phyloP scores from a whole-genome alignment of 2,797 vertebrate species.

The Percopsis omiscomaycus region DNA sequence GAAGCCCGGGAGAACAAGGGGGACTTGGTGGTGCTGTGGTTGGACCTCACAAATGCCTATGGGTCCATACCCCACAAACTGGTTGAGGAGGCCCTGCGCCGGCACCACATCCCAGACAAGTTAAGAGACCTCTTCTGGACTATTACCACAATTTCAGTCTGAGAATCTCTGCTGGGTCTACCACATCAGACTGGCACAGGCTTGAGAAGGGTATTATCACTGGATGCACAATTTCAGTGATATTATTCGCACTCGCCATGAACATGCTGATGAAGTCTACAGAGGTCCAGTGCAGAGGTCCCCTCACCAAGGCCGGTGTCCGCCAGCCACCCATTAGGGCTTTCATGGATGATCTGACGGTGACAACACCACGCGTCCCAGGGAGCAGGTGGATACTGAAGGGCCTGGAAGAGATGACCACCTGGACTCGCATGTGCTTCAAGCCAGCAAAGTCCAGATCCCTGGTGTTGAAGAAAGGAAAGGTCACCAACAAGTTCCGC shows the following conservation, averaged over 20 bases:
- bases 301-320: neutral
- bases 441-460: neutral
- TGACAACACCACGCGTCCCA: neutral
- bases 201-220: slow-evolving; percentile 4
- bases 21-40: neutral
- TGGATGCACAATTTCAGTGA: slow-evolving; percentile 7
- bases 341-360: neutral
- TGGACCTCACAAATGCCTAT: neutral
- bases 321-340: neutral
- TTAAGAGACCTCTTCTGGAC: slow-evolving; percentile 1
- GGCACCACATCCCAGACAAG: neutral
- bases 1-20: slow-evolving; percentile 1
- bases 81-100: neutral
- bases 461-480: neutral
- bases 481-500: neutral
- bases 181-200: neutral
- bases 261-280: neutral
- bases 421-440: neutral
- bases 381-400: slow-evolving; percentile 1
- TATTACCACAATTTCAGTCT: slow-evolving; percentile 3
- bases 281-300: slow-evolving; percentile 2
- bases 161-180: neutral
- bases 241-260: neutral
- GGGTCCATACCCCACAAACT: slow-evolving; percentile 2
- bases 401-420: neutral